phyloP scores from a whole-genome alignment of 2,888 invertebrate species.

The Malacosoma neustria region DNA sequence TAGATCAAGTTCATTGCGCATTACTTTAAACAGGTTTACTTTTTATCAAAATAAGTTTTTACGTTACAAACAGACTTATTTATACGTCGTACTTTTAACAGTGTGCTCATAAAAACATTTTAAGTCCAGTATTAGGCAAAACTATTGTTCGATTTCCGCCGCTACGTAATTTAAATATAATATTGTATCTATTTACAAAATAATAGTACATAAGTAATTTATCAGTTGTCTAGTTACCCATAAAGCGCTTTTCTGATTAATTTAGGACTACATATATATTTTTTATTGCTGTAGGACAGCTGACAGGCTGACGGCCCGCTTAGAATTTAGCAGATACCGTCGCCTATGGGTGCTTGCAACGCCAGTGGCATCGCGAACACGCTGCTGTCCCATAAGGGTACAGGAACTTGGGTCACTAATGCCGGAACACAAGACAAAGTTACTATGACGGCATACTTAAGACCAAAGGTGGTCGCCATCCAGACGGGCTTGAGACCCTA shows the following conservation, averaged over 20 bases:
- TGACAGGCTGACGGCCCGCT: background rate
- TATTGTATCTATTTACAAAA: too few relatives aligned
- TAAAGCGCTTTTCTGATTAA: too few relatives aligned
- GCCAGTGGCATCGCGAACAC: background rate
- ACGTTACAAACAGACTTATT: too few relatives aligned
- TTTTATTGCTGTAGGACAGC: background rate
- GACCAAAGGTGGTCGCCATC: background rate
- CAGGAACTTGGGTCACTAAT: background rate
- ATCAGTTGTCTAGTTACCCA: too few relatives aligned
- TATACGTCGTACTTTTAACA: too few relatives aligned
- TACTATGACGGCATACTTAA: background rate
- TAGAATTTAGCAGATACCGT: background rate
- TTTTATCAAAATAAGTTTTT: background rate
- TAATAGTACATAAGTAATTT: too few relatives aligned
- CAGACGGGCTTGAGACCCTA: background rate
- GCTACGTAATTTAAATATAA: too few relatives aligned
- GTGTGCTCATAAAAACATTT: too few relatives aligned
- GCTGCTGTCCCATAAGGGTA: too few relatives aligned
- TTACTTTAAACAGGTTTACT: background rate
- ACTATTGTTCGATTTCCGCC: too few relatives aligned
- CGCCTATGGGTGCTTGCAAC: background rate
- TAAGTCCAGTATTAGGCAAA: too few relatives aligned
- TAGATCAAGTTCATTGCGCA: background rate
- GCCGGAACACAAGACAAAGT: background rate
- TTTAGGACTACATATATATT: background rate